phyloP scores from a whole-genome alignment of 2,888 invertebrate species.

The Platerodrilus igneus region DNA sequence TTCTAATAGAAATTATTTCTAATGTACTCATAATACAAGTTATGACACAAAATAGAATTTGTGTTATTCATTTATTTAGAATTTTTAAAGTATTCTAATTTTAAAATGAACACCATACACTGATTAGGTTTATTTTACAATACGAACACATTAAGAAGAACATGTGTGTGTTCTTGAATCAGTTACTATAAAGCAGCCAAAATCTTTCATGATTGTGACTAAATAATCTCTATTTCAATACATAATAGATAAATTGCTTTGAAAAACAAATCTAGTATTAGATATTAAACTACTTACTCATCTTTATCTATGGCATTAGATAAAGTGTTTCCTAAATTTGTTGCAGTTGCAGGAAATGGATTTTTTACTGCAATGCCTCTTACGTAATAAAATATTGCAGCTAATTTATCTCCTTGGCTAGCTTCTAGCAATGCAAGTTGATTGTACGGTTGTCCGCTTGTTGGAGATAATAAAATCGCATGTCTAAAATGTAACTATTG shows the following conservation, averaged over 20 bases:
- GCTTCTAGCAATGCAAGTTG: constrained; percentile 80
- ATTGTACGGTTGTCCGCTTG: constrained; percentile 85
- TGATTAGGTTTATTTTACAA: too few species aligned
- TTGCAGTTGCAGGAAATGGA: constrained; percentile 79
- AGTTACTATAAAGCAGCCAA: too few species aligned
- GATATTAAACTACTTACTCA: constrained; percentile 44
- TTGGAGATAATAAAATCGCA: constrained; percentile 67
- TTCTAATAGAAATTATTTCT: too few species aligned
- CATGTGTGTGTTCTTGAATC: too few species aligned
- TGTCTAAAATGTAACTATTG: constrained; percentile 50
- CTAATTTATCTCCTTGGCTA: constrained; percentile 73
- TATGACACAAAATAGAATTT: too few species aligned
- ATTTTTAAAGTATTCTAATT: too few species aligned
- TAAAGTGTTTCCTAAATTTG: constrained; percentile 73
- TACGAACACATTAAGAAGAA: too few species aligned
- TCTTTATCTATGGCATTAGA: constrained; percentile 53
- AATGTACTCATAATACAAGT: too few species aligned
- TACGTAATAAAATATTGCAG: constrained; percentile 82
- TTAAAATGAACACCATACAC: too few species aligned
- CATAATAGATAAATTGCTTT: constrained; percentile 7
- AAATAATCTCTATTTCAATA: neutral
- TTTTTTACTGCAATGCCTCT: constrained; percentile 77
- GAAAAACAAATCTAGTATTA: neutral
- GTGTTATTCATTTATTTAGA: too few species aligned
- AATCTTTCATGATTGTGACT: too few species aligned